A percentile compares a stretch with the other conserved stretches of the same genome.
These are phyloP conservation scores for Cryptops parisi DNA, from an alignment of 2,888 invertebrate genomes.

Conservation along the genomic window DNA sequence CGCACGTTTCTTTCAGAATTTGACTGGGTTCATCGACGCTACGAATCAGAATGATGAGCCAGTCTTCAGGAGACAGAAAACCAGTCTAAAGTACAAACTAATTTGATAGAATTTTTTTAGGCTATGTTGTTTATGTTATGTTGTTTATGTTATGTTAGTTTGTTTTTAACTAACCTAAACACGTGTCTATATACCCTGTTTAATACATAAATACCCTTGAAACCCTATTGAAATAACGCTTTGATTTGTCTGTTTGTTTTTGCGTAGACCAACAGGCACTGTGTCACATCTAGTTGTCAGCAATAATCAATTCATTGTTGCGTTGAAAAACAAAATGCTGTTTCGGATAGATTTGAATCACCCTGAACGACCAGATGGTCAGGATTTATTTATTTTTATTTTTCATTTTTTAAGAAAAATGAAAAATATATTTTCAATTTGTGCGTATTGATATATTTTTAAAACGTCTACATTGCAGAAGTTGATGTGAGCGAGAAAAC, in stretches of 20 bases:
- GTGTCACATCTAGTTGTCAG: constrained; percentile 67
- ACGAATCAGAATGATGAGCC: background rate
- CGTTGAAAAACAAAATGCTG: constrained; percentile 65
- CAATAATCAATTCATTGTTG: constrained; percentile 66
- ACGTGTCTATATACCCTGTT: too few species aligned
- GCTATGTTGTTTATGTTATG: too few species aligned
- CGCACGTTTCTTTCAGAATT: too few species aligned
- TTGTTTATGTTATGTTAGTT: too few species aligned
- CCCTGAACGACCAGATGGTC: constrained; percentile 64
- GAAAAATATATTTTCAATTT: constrained; percentile 25
- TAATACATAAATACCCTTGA: too few species aligned
- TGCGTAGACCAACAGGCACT: constrained; percentile 58
- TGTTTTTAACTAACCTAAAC: too few species aligned
- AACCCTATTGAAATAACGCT: too few species aligned
- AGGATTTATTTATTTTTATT: constrained; percentile 14
- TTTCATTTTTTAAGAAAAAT: constrained; percentile 16
- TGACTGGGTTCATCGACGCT: constrained; percentile 29
- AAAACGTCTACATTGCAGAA: too few species aligned
- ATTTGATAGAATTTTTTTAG: too few species aligned
- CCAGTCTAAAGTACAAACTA: background rate
- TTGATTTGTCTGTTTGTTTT: too few species aligned
- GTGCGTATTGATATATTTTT: constrained; percentile 27
- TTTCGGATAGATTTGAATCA: constrained; percentile 65
- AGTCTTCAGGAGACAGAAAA: background rate
- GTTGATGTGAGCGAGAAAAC: constrained; percentile 17